Base-by-base conservation (phyloP, 64 coral and sea anemone genomes). In the Catalaphyllia jardinei region DNA sequence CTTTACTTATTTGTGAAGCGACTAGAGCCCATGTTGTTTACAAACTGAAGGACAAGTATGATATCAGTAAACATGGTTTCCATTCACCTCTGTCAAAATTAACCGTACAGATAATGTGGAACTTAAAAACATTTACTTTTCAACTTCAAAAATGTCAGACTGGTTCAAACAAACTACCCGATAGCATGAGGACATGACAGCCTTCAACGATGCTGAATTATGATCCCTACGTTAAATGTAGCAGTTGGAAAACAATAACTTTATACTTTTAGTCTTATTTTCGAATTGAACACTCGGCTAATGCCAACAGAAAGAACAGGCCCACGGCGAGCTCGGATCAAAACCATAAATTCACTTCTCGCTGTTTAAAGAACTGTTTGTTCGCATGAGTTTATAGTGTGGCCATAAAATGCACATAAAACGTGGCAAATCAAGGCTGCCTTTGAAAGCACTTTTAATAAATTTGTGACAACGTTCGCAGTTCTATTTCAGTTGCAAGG, bases 401-500 rank as follows among this genome's bases (percentile, higher is more conserved):
- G 25, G 22, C 22, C n/a, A 69, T n/a, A 20, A n/a, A n/a, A 25
- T 11, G 65, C 1, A 11, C 20, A 69, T 27, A 11, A 69, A 69
- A 69, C 22, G 65, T 69, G 22, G 65, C 25, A 27, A 11, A 22
- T 65, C 62, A 7, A 3, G 4, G 62, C 62, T 19, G 62, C 24
- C 62, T 25, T 69, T 69, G 25, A 69, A 10, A 20, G 22, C 22
- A 35, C 10, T 69, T 27, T n/a, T 9, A 69, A 24, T 9, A 24
- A 20, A 69, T 27, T 2, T 28, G 22, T 29, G 22, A 69, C 25
- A 69, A 69, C 22, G 22, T 69, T 69, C n/a, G 27, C 59, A 17
- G n/a, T 16, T 65, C 60, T 64, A 83, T 83, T 83, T 65, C 65
- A 69, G 65, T 69, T 69, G 65, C 65, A n/a, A 22, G 9, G 4